Conservation (phyloP, 2,797 vertebrate genomes). For the Ctenochaetus hawaiiensis region DNA sequence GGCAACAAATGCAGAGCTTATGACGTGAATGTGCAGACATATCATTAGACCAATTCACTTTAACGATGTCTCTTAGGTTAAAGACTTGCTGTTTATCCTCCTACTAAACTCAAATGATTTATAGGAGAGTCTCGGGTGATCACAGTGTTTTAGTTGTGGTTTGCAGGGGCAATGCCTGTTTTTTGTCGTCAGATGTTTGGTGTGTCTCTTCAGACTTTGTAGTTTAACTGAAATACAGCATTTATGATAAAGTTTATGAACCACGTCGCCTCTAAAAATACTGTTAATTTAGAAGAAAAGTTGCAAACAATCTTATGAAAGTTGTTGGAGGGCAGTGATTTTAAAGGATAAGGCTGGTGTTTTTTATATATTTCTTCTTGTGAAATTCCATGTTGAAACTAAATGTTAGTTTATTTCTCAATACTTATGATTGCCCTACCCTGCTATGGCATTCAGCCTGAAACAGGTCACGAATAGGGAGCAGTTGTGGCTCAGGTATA, state of each 20-base stretch:
- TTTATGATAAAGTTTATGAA: slow-evolving; percentile 24
- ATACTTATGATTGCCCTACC: background rate
- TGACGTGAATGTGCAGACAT: slow-evolving; percentile 72
- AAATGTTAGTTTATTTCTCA: background rate
- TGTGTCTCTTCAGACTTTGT: slow-evolving; percentile 38
- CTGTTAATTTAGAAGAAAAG: slow-evolving; percentile 11
- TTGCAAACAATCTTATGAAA: slow-evolving; percentile 14
- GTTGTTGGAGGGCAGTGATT: background rate
- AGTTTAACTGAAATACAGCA: slow-evolving; percentile 32
- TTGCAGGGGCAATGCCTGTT: slow-evolving; percentile 54
- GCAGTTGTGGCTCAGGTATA: too few relatives aligned
- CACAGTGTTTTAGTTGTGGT: slow-evolving; percentile 70
- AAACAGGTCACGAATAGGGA: background rate
- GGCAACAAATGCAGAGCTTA: slow-evolving; percentile 65
- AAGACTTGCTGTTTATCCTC: slow-evolving; percentile 68
- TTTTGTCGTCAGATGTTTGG: slow-evolving; percentile 60
- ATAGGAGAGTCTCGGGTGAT: slow-evolving; percentile 62
- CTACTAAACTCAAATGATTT: slow-evolving; percentile 66
- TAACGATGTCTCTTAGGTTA: slow-evolving; percentile 68
- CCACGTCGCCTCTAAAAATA: slow-evolving; percentile 16
- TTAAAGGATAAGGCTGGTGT: too few relatives aligned
- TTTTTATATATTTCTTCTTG: background rate
- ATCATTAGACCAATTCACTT: slow-evolving; percentile 78
- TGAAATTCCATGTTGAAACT: slow-evolving; percentile 2
- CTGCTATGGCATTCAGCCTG: background rate